These are phyloP conservation scores for Agrotis puta DNA, from an alignment of 2,888 invertebrate species.

Conservation along the genomic window DNA sequence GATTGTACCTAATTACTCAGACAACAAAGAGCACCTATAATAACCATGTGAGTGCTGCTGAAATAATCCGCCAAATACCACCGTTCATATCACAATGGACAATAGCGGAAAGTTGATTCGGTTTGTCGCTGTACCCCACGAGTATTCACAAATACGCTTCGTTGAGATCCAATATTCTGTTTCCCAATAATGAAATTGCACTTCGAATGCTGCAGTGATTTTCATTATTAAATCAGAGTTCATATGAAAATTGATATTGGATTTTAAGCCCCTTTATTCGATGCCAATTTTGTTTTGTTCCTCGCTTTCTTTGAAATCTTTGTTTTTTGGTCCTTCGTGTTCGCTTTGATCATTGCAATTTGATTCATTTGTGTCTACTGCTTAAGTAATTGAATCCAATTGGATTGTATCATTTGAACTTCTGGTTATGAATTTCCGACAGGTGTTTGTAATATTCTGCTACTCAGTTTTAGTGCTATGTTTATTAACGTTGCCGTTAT, in stretches of 20 bases:
- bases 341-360: conserved; percentile 35
- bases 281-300: conserved; percentile 50
- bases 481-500: background rate
- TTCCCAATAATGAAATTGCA: conserved; percentile 87
- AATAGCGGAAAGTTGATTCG: conserved; percentile 80
- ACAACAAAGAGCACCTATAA: conserved; percentile 23
- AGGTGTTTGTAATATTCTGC: background rate
- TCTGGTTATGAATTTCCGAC: background rate
- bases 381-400: conserved; percentile 29
- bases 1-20: conserved; percentile 24
- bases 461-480: background rate
- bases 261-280: conserved; percentile 64
- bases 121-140: conserved; percentile 79
- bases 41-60: conserved; percentile 22
- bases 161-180: conserved; percentile 84
- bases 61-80: conserved; percentile 45
- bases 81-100: conserved; percentile 48
- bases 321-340: conserved; percentile 31
- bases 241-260: conserved; percentile 73
- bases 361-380: conserved; percentile 27
- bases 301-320: conserved; percentile 32
- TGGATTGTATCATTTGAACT: conserved; percentile 12
- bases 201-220: conserved; percentile 86
- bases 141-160: conserved; percentile 80
- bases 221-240: conserved; percentile 85